These are phyloP conservation scores for Gyrodactylus bullatarudis DNA, from an alignment of 1,140 invertebrate species.

Conservation along the genomic window DNA sequence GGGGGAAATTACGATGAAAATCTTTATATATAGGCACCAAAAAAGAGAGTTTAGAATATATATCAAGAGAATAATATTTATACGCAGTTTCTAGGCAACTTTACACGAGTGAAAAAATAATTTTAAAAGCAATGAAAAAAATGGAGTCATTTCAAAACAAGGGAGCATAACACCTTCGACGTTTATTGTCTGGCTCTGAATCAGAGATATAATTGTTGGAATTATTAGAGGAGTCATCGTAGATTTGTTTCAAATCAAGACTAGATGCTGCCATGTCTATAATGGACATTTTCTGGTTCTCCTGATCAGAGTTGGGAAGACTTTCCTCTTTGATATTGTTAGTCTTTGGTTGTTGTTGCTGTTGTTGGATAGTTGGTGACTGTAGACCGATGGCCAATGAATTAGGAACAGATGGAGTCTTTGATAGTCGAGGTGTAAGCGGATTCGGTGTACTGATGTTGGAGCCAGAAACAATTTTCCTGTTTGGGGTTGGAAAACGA, in stretches of 20 bases:
- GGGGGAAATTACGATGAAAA: no score
- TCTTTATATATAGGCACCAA: no score
- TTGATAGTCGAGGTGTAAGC: no score
- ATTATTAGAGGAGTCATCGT: not conserved
- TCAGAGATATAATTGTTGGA: not conserved
- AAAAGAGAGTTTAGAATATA: no score
- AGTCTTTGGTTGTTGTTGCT: not conserved
- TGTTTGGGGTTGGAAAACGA: not conserved
- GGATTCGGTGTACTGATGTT: no score
- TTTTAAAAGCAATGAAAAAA: not conserved
- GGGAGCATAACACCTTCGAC: not conserved
- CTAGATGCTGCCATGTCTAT: not conserved
- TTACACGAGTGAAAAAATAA: not conserved
- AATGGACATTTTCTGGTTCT: not conserved
- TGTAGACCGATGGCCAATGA: no score
- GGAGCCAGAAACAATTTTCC: no score
- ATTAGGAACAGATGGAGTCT: no score
- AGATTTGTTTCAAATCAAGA: not conserved
- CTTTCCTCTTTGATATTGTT: not conserved
- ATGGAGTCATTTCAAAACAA: not conserved
- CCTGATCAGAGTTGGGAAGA: not conserved
- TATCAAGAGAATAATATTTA: not conserved
- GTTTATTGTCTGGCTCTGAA: not conserved
- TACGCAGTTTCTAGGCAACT: not conserved
- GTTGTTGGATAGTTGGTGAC: no score